Evolutionary conservation across 2,113 vertebrate genomes (phyloP), one percentile per base, ranked within the genome.

Genomic region (Clarias batrachus): DNA sequence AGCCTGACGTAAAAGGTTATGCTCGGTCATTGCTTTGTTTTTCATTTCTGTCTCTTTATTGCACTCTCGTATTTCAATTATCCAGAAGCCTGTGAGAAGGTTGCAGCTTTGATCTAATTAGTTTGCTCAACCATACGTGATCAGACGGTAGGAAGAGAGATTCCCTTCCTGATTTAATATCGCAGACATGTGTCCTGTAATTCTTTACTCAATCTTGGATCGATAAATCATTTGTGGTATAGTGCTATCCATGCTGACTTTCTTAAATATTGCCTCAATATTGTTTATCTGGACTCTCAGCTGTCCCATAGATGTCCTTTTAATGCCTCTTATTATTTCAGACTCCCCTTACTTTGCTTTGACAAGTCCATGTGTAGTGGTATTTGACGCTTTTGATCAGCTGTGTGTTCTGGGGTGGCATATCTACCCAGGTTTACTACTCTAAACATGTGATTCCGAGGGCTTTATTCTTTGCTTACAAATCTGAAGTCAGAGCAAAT

Each of bases 221-320:
- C 83, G 54, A 63, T 85, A 85, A 48, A 77, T 85, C 71, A 65
- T 63, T 54, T 62, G 30, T 85, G 59, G 23, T 41, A 60, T 52
- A 23, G 48, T 3, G 13, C 65, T 8, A 33, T 78, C n/a, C 73
- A 16, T 1, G 37, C 25, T 17, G 73, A 48, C 73, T n/a, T 78
- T 85, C 41, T 54, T 56, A 23, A 59, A 41, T 48, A 33, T 27
- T 3, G 10, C 27, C 48, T n/a, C n/a, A 17, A 1, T 77, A 27
- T 52, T 27, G 2, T 27, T 78, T 78, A 56, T 78, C 48, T 78
- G 52, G 14, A 56, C 74, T 27, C 73, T 54, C 74, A 0, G 48
- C 48, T 77, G 48, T 27, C 14, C 41, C 41, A 12, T 27, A 66
- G n/a, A 3, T 27, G n/a, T 66, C n/a, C 65, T 37, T 48, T 78